Evolutionary conservation across 2,113 vertebrate genomes (phyloP).

Genomic region (Tapirus terrestris): DNA sequence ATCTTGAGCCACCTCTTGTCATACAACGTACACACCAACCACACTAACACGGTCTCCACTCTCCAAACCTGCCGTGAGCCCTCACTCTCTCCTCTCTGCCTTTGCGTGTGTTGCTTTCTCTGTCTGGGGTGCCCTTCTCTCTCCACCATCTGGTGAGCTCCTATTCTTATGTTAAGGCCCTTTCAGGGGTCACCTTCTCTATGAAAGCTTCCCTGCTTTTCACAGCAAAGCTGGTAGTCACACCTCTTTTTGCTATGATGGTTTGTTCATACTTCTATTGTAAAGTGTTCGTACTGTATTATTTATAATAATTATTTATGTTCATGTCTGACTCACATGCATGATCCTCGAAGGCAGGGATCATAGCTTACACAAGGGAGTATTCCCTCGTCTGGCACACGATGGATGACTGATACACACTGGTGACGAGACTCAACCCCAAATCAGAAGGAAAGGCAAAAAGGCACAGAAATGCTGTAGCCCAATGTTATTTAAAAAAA

Average conservation of each 20-base stretch:
- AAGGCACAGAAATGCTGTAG: not conserved
- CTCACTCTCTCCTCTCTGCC: not conserved
- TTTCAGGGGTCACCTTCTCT: not conserved
- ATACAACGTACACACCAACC: not conserved
- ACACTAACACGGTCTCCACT: not conserved
- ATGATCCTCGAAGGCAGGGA: not conserved
- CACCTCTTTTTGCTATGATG: not conserved
- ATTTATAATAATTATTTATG: not conserved
- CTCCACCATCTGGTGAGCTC: not conserved
- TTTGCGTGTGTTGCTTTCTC: not conserved
- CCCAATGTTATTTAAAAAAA: not conserved
- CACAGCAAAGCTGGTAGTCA: not conserved
- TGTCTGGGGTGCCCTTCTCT: not conserved
- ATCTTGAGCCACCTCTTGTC: not conserved
- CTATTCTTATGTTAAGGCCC: not conserved
- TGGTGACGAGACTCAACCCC: not conserved
- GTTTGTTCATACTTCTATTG: not conserved
- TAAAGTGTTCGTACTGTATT: not conserved
- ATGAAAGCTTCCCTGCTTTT: not conserved
- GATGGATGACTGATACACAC: not conserved
- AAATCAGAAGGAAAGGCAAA: not conserved
- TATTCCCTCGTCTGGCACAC: not conserved
- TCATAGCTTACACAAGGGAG: not conserved
- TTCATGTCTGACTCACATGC: not conserved
- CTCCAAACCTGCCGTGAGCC: not conserved